Evolutionary conservation across 2,113 vertebrate species (phyloP).

Genomic region (Antigone vipio): DNA sequence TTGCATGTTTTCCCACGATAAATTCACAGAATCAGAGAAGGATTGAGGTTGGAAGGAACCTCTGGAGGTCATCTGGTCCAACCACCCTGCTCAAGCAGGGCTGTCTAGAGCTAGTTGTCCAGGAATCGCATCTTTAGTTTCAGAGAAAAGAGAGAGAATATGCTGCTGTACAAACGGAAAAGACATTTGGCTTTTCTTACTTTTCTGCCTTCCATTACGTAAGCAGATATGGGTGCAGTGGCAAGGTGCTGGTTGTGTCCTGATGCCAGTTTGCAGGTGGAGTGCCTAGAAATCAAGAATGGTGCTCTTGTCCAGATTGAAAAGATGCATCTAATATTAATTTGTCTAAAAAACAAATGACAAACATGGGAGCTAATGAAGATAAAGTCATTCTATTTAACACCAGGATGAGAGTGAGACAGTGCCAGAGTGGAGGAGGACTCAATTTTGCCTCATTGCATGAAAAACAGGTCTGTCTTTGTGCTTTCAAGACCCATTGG

Average conservation of each 20-base stretch:
- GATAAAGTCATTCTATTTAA: neutral
- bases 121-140: neutral
- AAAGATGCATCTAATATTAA: neutral
- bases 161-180: neutral
- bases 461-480: neutral
- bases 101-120: neutral
- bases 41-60: neutral
- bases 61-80: neutral
- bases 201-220: neutral
- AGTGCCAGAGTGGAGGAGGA: neutral
- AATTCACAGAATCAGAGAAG: neutral
- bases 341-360: neutral
- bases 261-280: neutral
- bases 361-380: neutral
- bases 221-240: neutral
- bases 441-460: neutral
- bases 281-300: neutral
- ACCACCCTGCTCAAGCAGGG: neutral
- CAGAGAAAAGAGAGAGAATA: neutral
- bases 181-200: neutral
- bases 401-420: neutral
- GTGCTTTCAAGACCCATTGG: neutral
- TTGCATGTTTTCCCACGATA: neutral
- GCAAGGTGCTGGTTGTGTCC: accelerated
- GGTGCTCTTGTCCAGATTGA: neutral